Conservation (phyloP, 2,888 invertebrate species). For the Perizoma affinitatum region DNA sequence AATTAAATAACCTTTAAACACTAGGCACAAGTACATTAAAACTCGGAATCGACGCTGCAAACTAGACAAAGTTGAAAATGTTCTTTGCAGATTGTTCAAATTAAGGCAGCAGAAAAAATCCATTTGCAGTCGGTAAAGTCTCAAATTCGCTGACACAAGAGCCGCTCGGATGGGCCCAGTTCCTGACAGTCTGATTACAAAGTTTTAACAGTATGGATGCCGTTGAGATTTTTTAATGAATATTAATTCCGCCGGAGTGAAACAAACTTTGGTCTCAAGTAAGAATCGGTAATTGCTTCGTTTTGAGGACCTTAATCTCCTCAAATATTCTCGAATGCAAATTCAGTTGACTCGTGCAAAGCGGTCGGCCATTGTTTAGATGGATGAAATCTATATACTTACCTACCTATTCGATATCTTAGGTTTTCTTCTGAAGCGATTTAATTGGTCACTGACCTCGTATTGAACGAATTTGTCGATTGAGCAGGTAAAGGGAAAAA, state of each 20-base stretch:
- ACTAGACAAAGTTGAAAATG: conserved; percentile 46
- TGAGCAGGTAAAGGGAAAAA: background rate
- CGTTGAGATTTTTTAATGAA: conserved; percentile 82
- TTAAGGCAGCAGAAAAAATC: conserved; percentile 66
- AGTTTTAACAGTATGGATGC: conserved; percentile 76
- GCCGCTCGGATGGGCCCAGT: conserved; percentile 36
- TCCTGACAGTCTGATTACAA: conserved; percentile 75
- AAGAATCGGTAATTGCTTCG: conserved; percentile 76
- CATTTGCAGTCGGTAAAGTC: conserved; percentile 67
- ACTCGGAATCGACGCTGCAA: conserved; percentile 48
- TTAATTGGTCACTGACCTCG: conserved; percentile 23
- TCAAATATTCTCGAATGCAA: conserved; percentile 57
- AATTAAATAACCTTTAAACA: conserved; percentile 19
- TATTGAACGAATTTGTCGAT: conserved; percentile 16
- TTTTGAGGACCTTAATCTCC: conserved; percentile 67
- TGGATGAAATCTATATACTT: conserved; percentile 44
- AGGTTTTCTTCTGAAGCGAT: conserved; percentile 27
- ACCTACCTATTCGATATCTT: conserved; percentile 32
- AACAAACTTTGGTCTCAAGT: conserved; percentile 76
- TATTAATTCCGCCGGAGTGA: conserved; percentile 79
- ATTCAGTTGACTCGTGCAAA: conserved; percentile 39
- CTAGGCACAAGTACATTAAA: conserved; percentile 24
- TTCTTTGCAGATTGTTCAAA: conserved; percentile 56
- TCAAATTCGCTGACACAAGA: conserved; percentile 70
- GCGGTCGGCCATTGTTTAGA: conserved; percentile 39